Percentiles rank a stretch among this genome's conserved stretches.
Conservation (phyloP, 2,888 invertebrate genomes). For the Lithophane socia region DNA sequence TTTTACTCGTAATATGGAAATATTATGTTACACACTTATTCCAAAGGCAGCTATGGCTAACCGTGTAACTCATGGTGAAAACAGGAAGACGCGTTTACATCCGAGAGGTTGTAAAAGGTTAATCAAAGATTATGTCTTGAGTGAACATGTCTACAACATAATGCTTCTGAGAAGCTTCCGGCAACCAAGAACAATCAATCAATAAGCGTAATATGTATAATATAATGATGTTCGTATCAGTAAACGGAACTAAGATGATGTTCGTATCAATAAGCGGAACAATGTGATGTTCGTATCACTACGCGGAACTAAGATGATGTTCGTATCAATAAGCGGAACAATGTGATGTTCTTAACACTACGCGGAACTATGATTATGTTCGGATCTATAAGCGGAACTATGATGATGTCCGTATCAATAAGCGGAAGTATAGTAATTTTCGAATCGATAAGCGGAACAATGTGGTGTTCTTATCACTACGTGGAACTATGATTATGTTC, state of each 20-base stretch:
- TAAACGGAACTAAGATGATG: no score
- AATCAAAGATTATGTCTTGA: not conserved
- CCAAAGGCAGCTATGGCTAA: no score
- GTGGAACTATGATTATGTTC: not conserved
- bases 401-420: no score
- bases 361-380: not conserved
- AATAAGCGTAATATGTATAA: not conserved
- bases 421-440: not conserved
- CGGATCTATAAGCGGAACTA: no score
- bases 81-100: not conserved
- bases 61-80: not conserved
- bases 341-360: no score
- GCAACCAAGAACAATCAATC: not conserved
- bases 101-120: not conserved
- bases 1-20: no score
- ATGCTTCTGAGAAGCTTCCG: not conserved
- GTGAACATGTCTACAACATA: not conserved
- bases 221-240: no score
- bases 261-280: no score
- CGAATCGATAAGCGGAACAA: not conserved
- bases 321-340: not conserved
- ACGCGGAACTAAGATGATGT: not conserved
- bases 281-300: not conserved
- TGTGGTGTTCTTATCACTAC: not conserved
- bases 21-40: not conserved